Evolutionary conservation across 2,797 vertebrate species (phyloP).

Genomic region (Leontopithecus rosalia): DNA sequence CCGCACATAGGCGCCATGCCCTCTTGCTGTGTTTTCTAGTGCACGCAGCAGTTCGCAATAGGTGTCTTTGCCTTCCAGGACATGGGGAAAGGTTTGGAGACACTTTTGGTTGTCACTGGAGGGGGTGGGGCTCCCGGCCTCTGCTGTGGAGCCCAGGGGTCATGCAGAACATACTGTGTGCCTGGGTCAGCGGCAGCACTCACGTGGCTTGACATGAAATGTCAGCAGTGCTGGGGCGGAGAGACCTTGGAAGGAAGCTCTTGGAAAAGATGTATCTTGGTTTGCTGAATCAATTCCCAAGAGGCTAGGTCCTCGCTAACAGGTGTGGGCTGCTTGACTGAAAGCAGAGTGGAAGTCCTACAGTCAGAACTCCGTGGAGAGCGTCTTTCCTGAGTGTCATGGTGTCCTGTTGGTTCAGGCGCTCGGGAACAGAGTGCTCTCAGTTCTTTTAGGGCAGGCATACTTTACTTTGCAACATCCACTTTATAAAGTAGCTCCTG

Average conservation of each 20-base stretch:
- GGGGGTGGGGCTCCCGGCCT: not conserved
- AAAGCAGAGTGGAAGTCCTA: not conserved
- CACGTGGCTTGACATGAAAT: not conserved
- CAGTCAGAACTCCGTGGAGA: not conserved
- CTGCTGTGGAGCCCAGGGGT: not conserved
- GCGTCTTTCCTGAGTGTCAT: not conserved
- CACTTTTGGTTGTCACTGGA: not conserved
- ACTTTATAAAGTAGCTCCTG: accelerated
- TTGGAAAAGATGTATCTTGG: not conserved
- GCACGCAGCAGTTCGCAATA: not conserved
- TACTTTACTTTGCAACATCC: no score
- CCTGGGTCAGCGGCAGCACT: not conserved
- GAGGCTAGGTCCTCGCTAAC: not conserved
- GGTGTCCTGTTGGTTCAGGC: accelerated
- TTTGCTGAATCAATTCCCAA: not conserved
- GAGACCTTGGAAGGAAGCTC: not conserved
- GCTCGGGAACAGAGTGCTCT: accelerated
- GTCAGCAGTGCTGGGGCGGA: not conserved
- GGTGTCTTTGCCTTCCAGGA: not conserved
- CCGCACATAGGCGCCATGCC: accelerated
- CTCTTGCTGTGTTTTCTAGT: not conserved
- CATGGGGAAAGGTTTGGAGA: not conserved
- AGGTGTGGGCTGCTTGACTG: not conserved
- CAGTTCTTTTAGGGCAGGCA: accelerated
- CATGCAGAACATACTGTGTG: not conserved